These are phyloP conservation scores for Lepidochrysops patricia DNA, from an alignment of 2,888 invertebrate species.

Conservation along the genomic window DNA sequence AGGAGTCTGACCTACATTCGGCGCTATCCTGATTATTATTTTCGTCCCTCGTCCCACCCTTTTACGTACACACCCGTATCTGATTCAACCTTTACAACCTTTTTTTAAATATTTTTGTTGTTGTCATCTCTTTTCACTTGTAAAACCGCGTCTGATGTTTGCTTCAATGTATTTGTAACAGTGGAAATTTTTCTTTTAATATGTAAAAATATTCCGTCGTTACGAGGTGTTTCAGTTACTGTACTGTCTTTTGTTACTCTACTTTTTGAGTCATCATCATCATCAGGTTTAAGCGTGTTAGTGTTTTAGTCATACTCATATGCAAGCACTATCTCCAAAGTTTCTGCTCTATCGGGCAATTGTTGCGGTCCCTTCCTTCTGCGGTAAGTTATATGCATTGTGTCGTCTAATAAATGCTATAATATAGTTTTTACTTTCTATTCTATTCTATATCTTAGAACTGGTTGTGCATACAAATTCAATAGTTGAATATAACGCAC, in stretches of 20 bases:
- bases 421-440: too few relatives aligned
- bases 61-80: not conserved
- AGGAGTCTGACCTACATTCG: not conserved
- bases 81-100: not conserved
- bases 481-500: not conserved
- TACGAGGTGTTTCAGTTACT: not conserved
- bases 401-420: too few relatives aligned
- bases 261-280: not conserved
- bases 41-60: not conserved
- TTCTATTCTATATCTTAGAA: not conserved
- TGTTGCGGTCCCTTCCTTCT: too few relatives aligned
- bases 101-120: not conserved
- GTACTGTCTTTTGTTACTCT: not conserved
- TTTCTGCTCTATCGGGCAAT: too few relatives aligned
- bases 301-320: too few relatives aligned
- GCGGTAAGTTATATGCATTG: too few relatives aligned
- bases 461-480: not conserved
- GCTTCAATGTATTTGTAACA: constrained; percentile 16
- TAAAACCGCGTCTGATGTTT: constrained; percentile 28
- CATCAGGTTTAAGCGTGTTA: not conserved
- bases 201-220: constrained; percentile 6
- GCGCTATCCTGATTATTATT: not conserved
- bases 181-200: constrained; percentile 14
- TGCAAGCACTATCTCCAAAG: too few relatives aligned
- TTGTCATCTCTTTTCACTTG: constrained; percentile 13